Conservation (phyloP, 2,797 vertebrate genomes). For the Labeo calbasu region DNA sequence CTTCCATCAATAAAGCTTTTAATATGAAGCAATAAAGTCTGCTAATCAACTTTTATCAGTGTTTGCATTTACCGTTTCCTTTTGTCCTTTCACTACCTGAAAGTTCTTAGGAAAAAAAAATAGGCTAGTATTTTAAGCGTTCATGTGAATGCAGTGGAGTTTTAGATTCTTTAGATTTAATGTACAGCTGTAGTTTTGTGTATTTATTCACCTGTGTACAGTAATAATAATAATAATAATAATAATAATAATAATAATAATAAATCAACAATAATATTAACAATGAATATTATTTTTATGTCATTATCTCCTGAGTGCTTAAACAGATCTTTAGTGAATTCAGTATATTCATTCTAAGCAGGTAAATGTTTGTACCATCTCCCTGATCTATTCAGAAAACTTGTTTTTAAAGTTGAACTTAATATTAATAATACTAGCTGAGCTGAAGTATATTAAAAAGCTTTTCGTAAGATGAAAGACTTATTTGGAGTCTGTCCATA, state of each 20-base stretch:
- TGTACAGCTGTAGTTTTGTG: constrained; percentile 24
- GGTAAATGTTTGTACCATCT: constrained; percentile 10
- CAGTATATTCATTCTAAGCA: not conserved
- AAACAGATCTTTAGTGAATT: not conserved
- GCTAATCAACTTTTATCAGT: not conserved
- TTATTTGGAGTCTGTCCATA: constrained; percentile 26
- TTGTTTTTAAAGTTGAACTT: not conserved
- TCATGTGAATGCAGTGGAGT: not conserved
- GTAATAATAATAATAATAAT: not conserved
- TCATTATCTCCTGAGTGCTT: not conserved
- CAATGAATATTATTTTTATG: not conserved
- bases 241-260: not conserved
- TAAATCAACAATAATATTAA: not conserved
- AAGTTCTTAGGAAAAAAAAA: not conserved
- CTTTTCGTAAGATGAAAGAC: not conserved
- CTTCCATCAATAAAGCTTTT: constrained; percentile 2
- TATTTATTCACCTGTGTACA: constrained; percentile 27
- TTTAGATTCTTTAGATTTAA: not conserved
- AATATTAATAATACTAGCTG: not conserved
- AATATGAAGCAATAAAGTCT: not conserved
- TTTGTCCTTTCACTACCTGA: not conserved
- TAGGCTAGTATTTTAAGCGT: constrained; percentile 5
- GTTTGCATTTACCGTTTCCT: not conserved
- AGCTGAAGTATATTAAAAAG: not conserved
- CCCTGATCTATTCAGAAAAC: not conserved